Evolutionary conservation across 2,113 vertebrate genomes (phyloP).

Genomic region (Poecilia latipinna): DNA sequence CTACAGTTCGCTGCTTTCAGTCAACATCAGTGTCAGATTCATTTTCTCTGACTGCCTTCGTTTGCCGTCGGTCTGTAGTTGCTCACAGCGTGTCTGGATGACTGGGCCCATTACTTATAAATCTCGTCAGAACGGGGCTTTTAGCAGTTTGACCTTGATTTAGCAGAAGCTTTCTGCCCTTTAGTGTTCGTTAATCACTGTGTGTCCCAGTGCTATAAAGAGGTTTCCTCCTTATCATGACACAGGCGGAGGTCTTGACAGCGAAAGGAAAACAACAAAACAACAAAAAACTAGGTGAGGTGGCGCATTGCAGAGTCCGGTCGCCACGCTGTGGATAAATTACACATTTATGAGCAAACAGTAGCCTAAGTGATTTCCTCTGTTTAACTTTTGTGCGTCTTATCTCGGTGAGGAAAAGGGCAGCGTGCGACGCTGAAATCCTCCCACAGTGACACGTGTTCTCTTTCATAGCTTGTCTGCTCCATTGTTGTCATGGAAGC

Average conservation of each 20-base stretch:
- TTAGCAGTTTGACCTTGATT: conserved; percentile 46
- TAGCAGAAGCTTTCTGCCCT: conserved; percentile 20
- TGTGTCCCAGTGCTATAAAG: conserved; percentile 12
- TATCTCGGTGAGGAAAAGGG: conserved; percentile 29
- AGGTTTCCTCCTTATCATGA: conserved; percentile 46
- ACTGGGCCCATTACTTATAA: conserved; percentile 21
- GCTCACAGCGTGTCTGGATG: neutral
- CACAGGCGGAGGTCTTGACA: conserved; percentile 33
- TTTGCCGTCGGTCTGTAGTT: neutral
- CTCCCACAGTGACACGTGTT: conserved; percentile 38
- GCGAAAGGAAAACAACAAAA: neutral
- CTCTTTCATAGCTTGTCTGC: conserved; percentile 30
- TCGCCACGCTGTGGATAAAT: neutral
- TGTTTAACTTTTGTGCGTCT: conserved; percentile 8
- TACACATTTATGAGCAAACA: neutral
- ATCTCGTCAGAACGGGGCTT: conserved; percentile 16
- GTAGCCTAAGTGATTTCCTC: conserved; percentile 2
- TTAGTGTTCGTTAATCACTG: conserved; percentile 26
- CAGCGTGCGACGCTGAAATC: conserved; percentile 31
- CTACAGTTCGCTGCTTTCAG: conserved; percentile 23
- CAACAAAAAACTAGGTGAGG: neutral
- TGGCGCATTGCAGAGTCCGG: neutral
- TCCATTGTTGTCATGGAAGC: conserved; percentile 28
- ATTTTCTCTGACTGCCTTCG: conserved; percentile 24
- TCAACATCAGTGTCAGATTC: conserved; percentile 35